These are phyloP conservation scores for Linnaemya vulpina DNA, from an alignment of 2,888 invertebrate species.

Conservation along the genomic window DNA sequence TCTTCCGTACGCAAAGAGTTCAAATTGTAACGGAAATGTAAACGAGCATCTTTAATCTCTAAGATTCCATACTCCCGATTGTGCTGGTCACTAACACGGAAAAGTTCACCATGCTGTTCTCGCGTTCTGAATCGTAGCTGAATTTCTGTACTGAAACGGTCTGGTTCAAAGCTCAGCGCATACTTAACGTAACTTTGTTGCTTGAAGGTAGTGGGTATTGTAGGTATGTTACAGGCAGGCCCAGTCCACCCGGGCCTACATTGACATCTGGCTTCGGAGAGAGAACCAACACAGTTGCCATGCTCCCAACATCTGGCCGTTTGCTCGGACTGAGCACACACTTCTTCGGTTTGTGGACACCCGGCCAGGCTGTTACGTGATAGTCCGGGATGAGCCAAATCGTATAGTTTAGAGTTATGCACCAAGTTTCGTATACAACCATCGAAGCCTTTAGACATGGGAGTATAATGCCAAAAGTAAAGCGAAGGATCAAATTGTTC, in stretches of 20 bases:
- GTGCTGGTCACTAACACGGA: slow-evolving; percentile 96
- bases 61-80: slow-evolving; percentile 96
- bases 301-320: slow-evolving; percentile 95
- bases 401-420: slow-evolving; percentile 97
- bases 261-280: slow-evolving; percentile 94
- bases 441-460: slow-evolving; percentile 94
- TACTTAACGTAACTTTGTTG: slow-evolving; percentile 98
- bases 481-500: slow-evolving; percentile 94
- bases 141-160: slow-evolving; percentile 95
- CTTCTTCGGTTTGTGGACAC: slow-evolving; percentile 96
- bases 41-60: slow-evolving; percentile 93
- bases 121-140: slow-evolving; percentile 96
- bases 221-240: slow-evolving; percentile 92
- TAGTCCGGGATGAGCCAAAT: slow-evolving; percentile 95
- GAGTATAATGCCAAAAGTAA: slow-evolving; percentile 96
- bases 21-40: slow-evolving; percentile 96
- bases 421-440: slow-evolving; percentile 98
- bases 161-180: slow-evolving; percentile 96
- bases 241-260: slow-evolving; percentile 98
- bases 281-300: slow-evolving; percentile 96
- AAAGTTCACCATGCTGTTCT: slow-evolving; percentile 96
- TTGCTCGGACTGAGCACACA: slow-evolving; percentile 93
- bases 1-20: slow-evolving; percentile 96
- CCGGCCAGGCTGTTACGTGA: slow-evolving; percentile 93
- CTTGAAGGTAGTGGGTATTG: slow-evolving; percentile 95